Percentiles rank a stretch among this genome's conserved stretches.
phyloP scores from a whole-genome alignment of 2,888 invertebrate species.

The Drosophila multiciliata region DNA sequence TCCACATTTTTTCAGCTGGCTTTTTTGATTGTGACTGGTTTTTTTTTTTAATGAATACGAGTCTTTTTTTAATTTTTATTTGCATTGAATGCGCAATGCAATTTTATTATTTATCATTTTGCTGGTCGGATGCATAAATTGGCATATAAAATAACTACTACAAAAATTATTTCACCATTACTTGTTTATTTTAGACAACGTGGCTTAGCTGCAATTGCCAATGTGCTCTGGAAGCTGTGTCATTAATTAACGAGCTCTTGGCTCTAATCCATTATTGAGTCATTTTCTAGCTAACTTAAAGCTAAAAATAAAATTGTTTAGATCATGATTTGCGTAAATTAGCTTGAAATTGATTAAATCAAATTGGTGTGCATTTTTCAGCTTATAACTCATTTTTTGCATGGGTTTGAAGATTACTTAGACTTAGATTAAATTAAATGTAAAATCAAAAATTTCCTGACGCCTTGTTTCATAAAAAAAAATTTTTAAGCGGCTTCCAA shows the following conservation, averaged over 20 bases:
- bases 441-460: constrained; percentile 15
- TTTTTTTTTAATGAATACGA: constrained; percentile 21
- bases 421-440: neutral
- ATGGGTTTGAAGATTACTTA: constrained; percentile 9
- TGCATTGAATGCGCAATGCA: constrained; percentile 62
- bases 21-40: constrained; percentile 60
- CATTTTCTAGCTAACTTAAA: constrained; percentile 58
- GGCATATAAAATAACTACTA: constrained; percentile 20
- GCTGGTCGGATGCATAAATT: constrained; percentile 23
- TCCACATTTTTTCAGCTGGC: constrained; percentile 59
- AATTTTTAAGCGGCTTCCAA: constrained; percentile 1
- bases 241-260: constrained; percentile 30
- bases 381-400: constrained; percentile 13
- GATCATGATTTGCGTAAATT: constrained; percentile 7
- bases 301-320: constrained; percentile 45
- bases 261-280: constrained; percentile 33
- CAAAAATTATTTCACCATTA: constrained; percentile 47
- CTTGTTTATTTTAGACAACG: constrained; percentile 40
- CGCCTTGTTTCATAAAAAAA: neutral
- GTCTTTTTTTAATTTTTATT: constrained; percentile 18
- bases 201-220: constrained; percentile 26
- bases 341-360: constrained; percentile 23
- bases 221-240: constrained; percentile 24
- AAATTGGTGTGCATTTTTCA: constrained; percentile 7
- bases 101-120: constrained; percentile 53